Percentiles rank a stretch among this genome's conserved stretches.
phyloP scores from a whole-genome alignment of 2,888 invertebrate species.

The Gandaritis pyraliata region DNA sequence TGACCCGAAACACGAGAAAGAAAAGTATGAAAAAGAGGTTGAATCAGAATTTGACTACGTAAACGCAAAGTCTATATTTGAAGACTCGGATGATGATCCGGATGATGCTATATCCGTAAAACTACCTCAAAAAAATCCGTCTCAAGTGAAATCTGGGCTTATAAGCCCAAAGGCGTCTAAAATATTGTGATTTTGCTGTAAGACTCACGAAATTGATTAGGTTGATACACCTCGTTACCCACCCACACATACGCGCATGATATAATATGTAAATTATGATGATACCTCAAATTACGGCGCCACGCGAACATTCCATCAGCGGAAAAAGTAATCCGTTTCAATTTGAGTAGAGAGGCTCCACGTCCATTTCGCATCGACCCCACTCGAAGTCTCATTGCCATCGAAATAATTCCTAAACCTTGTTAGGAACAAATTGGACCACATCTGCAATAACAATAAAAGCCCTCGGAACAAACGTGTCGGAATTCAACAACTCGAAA shows the following conservation, averaged over 20 bases:
- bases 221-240: slow-evolving; percentile 31
- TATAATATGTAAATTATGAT: slow-evolving; percentile 58
- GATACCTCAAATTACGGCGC: slow-evolving; percentile 53
- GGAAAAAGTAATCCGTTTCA: slow-evolving; percentile 64
- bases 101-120: not conserved
- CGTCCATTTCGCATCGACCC: slow-evolving; percentile 54
- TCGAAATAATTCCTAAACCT: slow-evolving; percentile 60
- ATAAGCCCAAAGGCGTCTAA: slow-evolving; percentile 6
- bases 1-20: slow-evolving; percentile 74
- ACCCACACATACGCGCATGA: slow-evolving; percentile 39
- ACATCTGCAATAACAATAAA: slow-evolving; percentile 63
- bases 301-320: slow-evolving; percentile 71
- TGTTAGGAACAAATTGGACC: slow-evolving; percentile 67
- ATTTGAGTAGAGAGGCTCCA: slow-evolving; percentile 63
- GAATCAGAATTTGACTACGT: slow-evolving; percentile 46
- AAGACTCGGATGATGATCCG: slow-evolving; percentile 27
- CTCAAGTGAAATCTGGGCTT: slow-evolving; percentile 15
- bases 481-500: slow-evolving; percentile 57
- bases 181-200: slow-evolving; percentile 7
- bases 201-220: slow-evolving; percentile 17
- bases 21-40: slow-evolving; percentile 44
- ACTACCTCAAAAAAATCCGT: not conserved
- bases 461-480: slow-evolving; percentile 54
- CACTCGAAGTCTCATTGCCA: slow-evolving; percentile 52
- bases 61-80: slow-evolving; percentile 39